Conservation (phyloP, 2,797 vertebrate species). For the Diplodus sargus region DNA sequence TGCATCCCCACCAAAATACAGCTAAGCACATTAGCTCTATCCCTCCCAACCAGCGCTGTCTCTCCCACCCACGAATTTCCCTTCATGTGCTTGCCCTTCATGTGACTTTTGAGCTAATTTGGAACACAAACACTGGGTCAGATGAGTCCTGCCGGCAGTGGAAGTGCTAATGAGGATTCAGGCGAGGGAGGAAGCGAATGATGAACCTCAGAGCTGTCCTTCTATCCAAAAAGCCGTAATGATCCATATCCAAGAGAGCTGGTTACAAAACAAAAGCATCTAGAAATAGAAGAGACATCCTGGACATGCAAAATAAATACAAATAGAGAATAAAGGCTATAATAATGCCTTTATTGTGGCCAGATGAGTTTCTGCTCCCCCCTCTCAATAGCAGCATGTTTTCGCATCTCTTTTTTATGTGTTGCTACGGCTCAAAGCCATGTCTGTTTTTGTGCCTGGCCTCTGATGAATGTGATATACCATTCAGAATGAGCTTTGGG, state of each 20-base stretch:
- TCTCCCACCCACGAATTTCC: conserved; percentile 52
- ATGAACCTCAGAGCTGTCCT: conserved; percentile 36
- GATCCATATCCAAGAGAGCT: conserved; percentile 14
- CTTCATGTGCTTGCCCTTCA: conserved; percentile 70
- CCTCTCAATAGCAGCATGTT: conserved; percentile 6
- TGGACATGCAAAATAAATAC: conserved; percentile 23
- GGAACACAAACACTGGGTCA: conserved; percentile 63
- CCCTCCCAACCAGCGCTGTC: conserved; percentile 37
- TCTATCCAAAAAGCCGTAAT: conserved; percentile 1
- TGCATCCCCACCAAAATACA: conserved; percentile 51
- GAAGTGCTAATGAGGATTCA: conserved; percentile 65
- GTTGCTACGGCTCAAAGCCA: conserved; percentile 38
- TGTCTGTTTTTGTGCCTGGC: conserved; percentile 41
- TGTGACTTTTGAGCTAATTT: conserved; percentile 75
- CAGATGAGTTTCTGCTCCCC: conserved; percentile 41
- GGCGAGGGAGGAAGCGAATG: conserved; percentile 44
- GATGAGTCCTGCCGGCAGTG: conserved; percentile 59
- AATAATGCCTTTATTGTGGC: conserved; percentile 42
- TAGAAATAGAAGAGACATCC: conserved; percentile 10
- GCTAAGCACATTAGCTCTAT: conserved; percentile 59
- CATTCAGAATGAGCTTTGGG: conserved; percentile 69
- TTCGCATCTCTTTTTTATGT: conserved; percentile 47
- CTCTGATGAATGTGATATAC: conserved; percentile 69
- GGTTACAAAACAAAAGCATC: conserved; percentile 14
- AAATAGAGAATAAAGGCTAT: conserved; percentile 20